Base-by-base conservation (phyloP, 2,888 invertebrate species). In the Callimorpha dominula region DNA sequence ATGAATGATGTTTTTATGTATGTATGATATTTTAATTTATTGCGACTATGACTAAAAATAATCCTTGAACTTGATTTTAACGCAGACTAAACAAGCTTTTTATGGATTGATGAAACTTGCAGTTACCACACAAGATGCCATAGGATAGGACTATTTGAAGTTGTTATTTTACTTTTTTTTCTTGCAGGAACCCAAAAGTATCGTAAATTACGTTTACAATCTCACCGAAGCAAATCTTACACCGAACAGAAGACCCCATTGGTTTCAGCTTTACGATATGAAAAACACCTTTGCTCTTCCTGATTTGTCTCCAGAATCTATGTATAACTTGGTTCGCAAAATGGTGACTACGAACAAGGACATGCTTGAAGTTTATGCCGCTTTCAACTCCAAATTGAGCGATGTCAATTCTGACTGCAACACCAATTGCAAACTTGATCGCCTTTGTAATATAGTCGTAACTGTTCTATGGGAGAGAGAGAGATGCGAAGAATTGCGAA, bases 231-330 rank as follows among this genome's bases (percentile, higher is more conserved):
- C 98, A 0, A 98, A 98, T 88, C 87, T 96, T 17, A 91, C 94
- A 0, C 96, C 96, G 0, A 85, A 96, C 3, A 81, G 92, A 62
- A 90, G 94, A 17, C 98, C 98, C 0, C 92, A 93, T 11, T 98
- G 98, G 98, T 96, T 96, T 85, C 96, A 97, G 88, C 96, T 98
- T 42, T 98, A 98, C 88, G 96, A 97, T 17, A 97, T 98, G 82
- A 97, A 96, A 83, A 96, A 97, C 68, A 96, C 96, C 12, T 98
- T 97, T 85, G 96, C 94, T 17, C 88, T 97, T 42, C 75, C 89
- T 0, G 96, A 97, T 82, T 93, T 98, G 31, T 96, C 96, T 17
- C 96, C 97, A 0, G 85, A 89, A 0, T 97, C 97, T 69, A 93
- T 98, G 85, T 95, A 97, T 84, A 83, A 95, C 42, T 94, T 98